phyloP scores from a whole-genome alignment of 1,140 invertebrate genomes.

The Archegozetes longisetosus region DNA sequence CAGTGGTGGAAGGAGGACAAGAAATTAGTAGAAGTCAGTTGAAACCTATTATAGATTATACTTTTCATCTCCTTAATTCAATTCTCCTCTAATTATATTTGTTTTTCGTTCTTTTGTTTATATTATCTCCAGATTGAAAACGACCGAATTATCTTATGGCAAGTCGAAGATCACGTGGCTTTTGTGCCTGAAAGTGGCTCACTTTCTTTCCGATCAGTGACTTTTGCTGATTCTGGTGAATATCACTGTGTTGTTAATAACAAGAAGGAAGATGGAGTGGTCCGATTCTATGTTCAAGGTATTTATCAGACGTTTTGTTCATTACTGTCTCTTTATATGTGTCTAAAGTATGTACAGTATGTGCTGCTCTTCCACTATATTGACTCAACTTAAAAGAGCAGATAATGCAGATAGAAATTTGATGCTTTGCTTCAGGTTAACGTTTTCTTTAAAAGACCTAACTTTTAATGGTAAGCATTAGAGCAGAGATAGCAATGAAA shows the following conservation, averaged over 20 bases:
- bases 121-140: conserved; percentile 13
- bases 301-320: conserved; percentile 15
- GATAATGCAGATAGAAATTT: too few relatives aligned
- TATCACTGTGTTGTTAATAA: conserved; percentile 50
- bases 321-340: too few relatives aligned
- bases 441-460: too few relatives aligned
- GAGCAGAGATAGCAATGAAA: too few relatives aligned
- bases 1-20: conserved; percentile 23
- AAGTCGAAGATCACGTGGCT: conserved; percentile 28
- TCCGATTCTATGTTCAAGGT: conserved; percentile 47
- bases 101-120: not conserved
- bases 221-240: conserved; percentile 42
- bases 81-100: not conserved
- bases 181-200: conserved; percentile 42
- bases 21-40: conserved; percentile 18
- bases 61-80: not conserved
- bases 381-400: too few relatives aligned
- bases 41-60: not conserved
- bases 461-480: too few relatives aligned
- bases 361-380: too few relatives aligned
- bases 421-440: too few relatives aligned
- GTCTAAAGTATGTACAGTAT: too few relatives aligned
- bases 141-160: conserved; percentile 14
- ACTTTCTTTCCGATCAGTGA: conserved; percentile 42
- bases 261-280: conserved; percentile 41